Conservation (phyloP, 2,797 vertebrate genomes). For the Pantherophis vulpinus region DNA sequence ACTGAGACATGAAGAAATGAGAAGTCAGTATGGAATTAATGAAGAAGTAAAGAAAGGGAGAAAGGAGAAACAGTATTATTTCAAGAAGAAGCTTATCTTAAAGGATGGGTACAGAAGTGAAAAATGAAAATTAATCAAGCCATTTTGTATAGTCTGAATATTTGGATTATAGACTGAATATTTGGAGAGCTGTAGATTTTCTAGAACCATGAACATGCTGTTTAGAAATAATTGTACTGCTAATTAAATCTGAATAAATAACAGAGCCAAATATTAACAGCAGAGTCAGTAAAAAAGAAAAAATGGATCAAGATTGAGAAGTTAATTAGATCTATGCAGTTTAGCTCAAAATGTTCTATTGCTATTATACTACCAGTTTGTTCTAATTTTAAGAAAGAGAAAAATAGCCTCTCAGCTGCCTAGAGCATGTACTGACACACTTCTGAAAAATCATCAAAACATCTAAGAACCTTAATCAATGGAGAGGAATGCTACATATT, state of each 20-base stretch:
- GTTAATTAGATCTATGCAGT: neutral
- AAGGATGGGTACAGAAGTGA: neutral
- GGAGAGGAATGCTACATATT: constrained; percentile 47
- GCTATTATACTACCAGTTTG: neutral
- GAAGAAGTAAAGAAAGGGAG: accelerated
- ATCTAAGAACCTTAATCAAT: constrained; percentile 25
- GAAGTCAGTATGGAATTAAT: neutral
- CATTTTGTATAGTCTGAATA: neutral
- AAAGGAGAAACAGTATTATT: neutral
- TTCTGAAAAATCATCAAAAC: neutral
- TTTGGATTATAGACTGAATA: neutral
- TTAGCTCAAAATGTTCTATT: neutral
- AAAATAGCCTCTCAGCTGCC: neutral
- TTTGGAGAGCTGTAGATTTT: neutral
- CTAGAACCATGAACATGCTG: neutral
- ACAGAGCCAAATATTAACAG: neutral
- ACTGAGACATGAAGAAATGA: neutral
- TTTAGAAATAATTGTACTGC: neutral
- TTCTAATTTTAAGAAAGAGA: neutral
- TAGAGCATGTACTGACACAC: neutral
- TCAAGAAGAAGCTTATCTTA: neutral
- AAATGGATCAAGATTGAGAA: neutral
- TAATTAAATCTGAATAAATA: constrained; percentile 3
- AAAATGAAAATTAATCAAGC: neutral
- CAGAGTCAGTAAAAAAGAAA: neutral